These are phyloP conservation scores for Heteropelma amictum DNA, from an alignment of 2,888 invertebrate genomes.

Conservation along the genomic window DNA sequence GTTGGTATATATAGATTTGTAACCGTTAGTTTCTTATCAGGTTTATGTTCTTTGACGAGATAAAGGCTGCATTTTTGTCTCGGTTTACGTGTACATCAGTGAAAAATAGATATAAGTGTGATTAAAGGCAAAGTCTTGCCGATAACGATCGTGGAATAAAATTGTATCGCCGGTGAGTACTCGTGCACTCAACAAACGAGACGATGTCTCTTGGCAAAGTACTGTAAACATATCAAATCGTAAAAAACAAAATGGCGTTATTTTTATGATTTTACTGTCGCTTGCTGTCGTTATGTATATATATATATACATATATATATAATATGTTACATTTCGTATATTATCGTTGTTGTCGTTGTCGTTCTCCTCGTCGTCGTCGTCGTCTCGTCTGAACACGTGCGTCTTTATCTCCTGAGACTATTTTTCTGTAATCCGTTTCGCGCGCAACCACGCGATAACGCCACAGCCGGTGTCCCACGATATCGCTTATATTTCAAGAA, in stretches of 20 bases:
- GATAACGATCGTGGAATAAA: conserved; percentile 26
- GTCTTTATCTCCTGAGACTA: conserved; percentile 64
- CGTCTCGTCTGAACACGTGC: conserved; percentile 69
- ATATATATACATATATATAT: background rate
- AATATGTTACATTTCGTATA: conserved; percentile 17
- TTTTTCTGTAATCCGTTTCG: conserved; percentile 13
- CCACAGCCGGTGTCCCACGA: conserved; percentile 37
- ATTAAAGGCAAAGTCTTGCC: conserved; percentile 7
- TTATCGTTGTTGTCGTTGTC: conserved; percentile 15
- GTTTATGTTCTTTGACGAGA: conserved; percentile 16
- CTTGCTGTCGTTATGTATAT: background rate
- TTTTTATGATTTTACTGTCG: background rate
- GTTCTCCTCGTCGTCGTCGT: conserved; percentile 49
- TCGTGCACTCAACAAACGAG: conserved; percentile 25
- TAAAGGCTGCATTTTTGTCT: conserved; percentile 20
- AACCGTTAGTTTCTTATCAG: conserved; percentile 2
- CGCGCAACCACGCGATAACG: conserved; percentile 44
- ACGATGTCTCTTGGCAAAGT: conserved; percentile 8
- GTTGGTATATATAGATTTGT: background rate
- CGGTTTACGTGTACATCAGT: background rate
- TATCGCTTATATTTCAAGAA: conserved; percentile 6
- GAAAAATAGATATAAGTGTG: conserved; percentile 12
- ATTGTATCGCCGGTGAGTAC: conserved; percentile 23
- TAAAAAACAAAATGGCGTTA: background rate
- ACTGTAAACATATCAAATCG: background rate